Base-by-base conservation (phyloP, 2,797 vertebrate species). In the Taeniopygia guttata region DNA sequence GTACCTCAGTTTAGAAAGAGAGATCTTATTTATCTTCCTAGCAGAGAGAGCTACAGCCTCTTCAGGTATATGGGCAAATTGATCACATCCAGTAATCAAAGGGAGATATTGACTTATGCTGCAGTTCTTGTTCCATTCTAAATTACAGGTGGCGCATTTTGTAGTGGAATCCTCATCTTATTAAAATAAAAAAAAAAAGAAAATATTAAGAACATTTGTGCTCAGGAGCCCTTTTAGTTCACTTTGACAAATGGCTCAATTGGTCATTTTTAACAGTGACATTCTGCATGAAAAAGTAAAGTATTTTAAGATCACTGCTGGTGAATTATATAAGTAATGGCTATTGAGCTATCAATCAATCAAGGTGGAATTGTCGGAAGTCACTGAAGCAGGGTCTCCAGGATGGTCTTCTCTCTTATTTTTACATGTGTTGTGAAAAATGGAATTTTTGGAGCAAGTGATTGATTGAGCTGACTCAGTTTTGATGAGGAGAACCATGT, bases 311-410 rank as follows among this genome's bases (percentile, higher is more conserved):
- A 96, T 97, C 87, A 72, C 91, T 97, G 97, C 91, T n/a, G 42
- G 91, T 96, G 93, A 97, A 94, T 97, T 96, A 95, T 95, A 29
- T 80, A 91, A 92, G 89, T 93, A 95, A 94, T 68, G 36, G 72
- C 88, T 94, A 76, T 95, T 92, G 94, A 96, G 63, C 82, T 94
- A 94, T 97, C 97, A 94, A 89, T 97, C 96, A 97, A 89, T 97
- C 96, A 97, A 92, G 66, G 63, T 3, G 36, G 90, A 93, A 74
- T 69, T 87, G 93, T 66, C 90, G 62, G 55, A 62, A 96, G 82
- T 73, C 94, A 86, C 72, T 89, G 93, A 91, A 95, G 88, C 84
- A 82, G 54, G 89, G 79, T 96, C 82, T 92, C 70, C 49, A 63
- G 68, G 64, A 92, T 78, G 82, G 76, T 82, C 75, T 76, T 83